phyloP scores from a whole-genome alignment of 2,113 vertebrate species.

The Pholis gunnellus region DNA sequence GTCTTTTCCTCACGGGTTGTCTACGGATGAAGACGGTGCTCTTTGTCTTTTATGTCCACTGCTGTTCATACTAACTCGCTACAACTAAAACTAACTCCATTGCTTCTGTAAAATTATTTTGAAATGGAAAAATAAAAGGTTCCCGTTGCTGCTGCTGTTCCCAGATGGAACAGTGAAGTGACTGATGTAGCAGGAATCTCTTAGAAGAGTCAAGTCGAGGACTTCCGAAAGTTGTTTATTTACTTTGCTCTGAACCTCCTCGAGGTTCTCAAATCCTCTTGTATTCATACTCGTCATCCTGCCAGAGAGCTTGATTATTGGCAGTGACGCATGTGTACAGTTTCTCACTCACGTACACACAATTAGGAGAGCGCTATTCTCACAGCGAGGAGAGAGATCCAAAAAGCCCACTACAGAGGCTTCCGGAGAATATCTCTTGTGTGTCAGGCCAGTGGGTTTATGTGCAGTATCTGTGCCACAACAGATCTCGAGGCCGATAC shows the following conservation, averaged over 20 bases:
- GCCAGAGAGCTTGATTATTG: slow-evolving; percentile 48
- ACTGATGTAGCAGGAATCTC: slow-evolving; percentile 2
- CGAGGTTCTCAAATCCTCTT: slow-evolving; percentile 61
- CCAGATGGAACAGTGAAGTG: background rate
- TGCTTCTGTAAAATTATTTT: background rate
- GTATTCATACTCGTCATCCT: slow-evolving; percentile 53
- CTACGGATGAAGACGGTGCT: background rate
- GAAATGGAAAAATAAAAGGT: background rate
- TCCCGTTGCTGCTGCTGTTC: background rate
- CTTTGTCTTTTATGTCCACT: background rate
- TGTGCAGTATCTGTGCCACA: slow-evolving; percentile 18
- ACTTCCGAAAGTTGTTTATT: slow-evolving; percentile 62
- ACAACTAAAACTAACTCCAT: background rate
- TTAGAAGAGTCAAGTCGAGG: background rate
- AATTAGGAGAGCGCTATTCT: slow-evolving; percentile 61
- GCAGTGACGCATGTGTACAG: slow-evolving; percentile 65
- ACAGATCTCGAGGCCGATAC: background rate
- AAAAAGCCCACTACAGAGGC: slow-evolving; percentile 19
- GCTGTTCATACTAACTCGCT: background rate
- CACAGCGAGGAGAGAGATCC: slow-evolving; percentile 18
- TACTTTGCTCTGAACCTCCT: slow-evolving; percentile 48
- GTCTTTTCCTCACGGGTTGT: background rate
- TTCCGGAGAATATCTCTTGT: slow-evolving; percentile 12
- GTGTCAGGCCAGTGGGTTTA: background rate
- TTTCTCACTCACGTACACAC: slow-evolving; percentile 70